These are phyloP conservation scores for Synergus laeviventris DNA, from an alignment of 2,888 invertebrate species.

Conservation along the genomic window DNA sequence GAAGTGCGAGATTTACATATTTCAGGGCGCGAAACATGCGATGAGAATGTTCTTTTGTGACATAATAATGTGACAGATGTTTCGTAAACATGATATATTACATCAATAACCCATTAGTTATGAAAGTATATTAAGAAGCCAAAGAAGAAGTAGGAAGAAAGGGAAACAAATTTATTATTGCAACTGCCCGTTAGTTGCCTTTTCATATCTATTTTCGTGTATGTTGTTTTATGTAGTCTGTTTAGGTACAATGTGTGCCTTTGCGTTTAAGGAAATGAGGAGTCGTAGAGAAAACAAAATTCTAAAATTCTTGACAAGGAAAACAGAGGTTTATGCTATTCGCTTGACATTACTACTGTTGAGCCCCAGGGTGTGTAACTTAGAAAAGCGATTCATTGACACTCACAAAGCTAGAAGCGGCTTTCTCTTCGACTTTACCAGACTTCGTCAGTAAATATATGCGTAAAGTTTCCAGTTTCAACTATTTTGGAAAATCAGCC, in stretches of 20 bases:
- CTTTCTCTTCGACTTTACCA: slow-evolving; percentile 60
- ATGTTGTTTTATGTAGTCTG: background rate
- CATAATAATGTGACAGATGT: too few species aligned
- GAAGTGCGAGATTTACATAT: too few species aligned
- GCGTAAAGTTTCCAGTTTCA: slow-evolving; percentile 60
- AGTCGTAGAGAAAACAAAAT: background rate
- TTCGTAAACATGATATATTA: background rate
- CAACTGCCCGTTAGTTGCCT: background rate
- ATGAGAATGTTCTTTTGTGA: too few species aligned
- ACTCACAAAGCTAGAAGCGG: slow-evolving; percentile 61
- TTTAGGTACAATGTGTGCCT: background rate
- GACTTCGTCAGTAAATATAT: slow-evolving; percentile 65
- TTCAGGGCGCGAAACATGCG: too few species aligned
- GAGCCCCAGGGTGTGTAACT: slow-evolving; percentile 64
- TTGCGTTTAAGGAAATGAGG: background rate
- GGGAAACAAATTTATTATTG: background rate
- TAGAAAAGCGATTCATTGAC: slow-evolving; percentile 63
- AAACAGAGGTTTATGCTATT: background rate
- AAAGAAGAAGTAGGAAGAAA: background rate
- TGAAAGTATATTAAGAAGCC: background rate
- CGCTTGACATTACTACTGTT: background rate
- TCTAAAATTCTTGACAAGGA: slow-evolving; percentile 3
- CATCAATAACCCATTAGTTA: background rate
- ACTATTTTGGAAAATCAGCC: slow-evolving; percentile 40
- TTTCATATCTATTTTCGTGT: background rate